Evolutionary conservation across 2,113 vertebrate genomes (phyloP).

Genomic region (Neogobius melanostomus): DNA sequence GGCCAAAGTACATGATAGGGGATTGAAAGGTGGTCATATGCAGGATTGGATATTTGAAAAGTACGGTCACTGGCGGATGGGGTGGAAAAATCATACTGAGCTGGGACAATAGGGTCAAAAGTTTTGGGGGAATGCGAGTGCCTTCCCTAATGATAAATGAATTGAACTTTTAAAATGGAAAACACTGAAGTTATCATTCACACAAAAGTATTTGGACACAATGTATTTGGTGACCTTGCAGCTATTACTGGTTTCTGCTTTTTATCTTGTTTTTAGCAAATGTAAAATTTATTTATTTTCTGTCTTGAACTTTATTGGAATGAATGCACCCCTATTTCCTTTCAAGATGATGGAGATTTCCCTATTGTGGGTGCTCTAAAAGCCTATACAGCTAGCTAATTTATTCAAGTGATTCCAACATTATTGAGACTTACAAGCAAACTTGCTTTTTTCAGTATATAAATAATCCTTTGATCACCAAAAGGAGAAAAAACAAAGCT

Average conservation of each 20-base stretch:
- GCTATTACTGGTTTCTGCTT: no score
- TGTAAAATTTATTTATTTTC: no score
- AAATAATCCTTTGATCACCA: constrained; percentile 20
- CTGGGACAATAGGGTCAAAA: no score
- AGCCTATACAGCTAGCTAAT: constrained; percentile 14
- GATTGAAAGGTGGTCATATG: not conserved
- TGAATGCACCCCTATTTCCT: not conserved
- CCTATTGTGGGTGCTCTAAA: not conserved
- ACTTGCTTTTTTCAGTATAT: not conserved
- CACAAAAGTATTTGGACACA: no score
- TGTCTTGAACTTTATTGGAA: not conserved
- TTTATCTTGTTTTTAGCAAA: no score
- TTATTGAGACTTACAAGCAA: constrained; percentile 4
- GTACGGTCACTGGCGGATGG: not conserved
- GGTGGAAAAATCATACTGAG: no score
- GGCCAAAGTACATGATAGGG: not conserved
- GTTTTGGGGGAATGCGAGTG: no score
- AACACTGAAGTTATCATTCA: no score
- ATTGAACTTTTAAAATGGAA: no score
- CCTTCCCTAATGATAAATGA: no score
- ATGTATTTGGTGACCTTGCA: no score
- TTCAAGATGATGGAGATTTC: not conserved
- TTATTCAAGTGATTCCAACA: constrained; percentile 28
- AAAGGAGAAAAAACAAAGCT: constrained; percentile 14
- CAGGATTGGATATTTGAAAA: not conserved